Evolutionary conservation across 2,797 vertebrate species (phyloP), one percentile per base, ranked within the genome.

Genomic region (Pipistrellus pygmaeus): DNA sequence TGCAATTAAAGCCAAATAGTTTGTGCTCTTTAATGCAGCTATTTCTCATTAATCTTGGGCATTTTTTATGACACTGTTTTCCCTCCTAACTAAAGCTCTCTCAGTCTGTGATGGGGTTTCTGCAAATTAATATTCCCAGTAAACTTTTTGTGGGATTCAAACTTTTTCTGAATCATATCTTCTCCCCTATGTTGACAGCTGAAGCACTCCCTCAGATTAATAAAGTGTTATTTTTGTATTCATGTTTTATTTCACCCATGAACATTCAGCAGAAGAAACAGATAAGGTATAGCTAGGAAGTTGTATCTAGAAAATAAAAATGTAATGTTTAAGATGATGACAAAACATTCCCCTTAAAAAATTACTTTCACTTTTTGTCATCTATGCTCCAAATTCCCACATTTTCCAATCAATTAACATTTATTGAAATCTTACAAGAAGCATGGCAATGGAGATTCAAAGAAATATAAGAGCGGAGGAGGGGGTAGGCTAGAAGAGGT

Each of bases 1-100:
- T 13, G 21, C 13, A 96, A 87, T 96, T 91, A 95, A 95, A 95
- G 90, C 93, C 71, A 89, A 90, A 84, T 83, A 60, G 51, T 68
- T 93, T 66, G 48, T 88, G 71, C 44, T 96, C 55, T 85, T 82
- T 46, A 94, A 32, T 55, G n/a, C 44, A 96, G 44, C 85, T 95
- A 83, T 88, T 96, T 96, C 83, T 95, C 12, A 35, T 95, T 91
- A 92, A 88, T 88, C 44, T 32, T 25, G 64, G 51, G 35, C 38
- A 51, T 62, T 94, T 85, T 77, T 55, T 30, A 71, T 85, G 60
- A 44, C 38, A 32, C 41, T 27, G 4, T 60, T 90, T 88, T 77
- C 38, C 64, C 35, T 93, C 32, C 48, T 81, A 48, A 77, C 21
- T 88, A 85, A 95, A 82, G 44, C 44, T 85, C 66, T 95, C 60